Percentiles rank a stretch among this genome's conserved stretches.
These are phyloP conservation scores for Siniperca undulata DNA, from an alignment of 2,797 vertebrate genomes.

Conservation along the genomic window DNA sequence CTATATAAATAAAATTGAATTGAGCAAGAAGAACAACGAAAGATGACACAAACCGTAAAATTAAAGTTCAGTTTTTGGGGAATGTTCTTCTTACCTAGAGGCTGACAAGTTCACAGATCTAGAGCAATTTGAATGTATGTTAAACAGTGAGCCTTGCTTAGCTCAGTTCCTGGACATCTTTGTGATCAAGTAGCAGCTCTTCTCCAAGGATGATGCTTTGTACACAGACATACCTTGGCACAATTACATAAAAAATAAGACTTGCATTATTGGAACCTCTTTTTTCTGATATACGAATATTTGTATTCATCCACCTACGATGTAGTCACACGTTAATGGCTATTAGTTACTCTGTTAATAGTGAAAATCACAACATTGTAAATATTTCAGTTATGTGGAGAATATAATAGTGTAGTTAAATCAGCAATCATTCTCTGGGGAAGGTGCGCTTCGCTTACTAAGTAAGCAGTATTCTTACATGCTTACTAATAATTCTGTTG, in stretches of 20 bases:
- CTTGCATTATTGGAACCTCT: not conserved
- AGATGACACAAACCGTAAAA: conserved; percentile 5
- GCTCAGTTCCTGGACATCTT: not conserved
- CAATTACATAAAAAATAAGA: not conserved
- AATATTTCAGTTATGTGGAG: not conserved
- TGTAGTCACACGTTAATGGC: not conserved
- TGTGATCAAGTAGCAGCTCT: not conserved
- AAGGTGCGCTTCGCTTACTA: not conserved
- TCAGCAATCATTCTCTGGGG: not conserved
- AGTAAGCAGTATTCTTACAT: not conserved
- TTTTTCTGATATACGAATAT: not conserved
- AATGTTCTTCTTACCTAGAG: not conserved
- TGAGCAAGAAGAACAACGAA: not conserved
- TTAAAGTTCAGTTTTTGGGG: not conserved
- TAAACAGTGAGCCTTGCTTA: not conserved
- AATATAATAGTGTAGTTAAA: not conserved
- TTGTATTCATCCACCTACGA: not conserved
- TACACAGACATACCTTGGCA: not conserved
- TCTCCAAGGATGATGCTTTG: not conserved
- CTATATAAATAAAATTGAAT: too few relatives aligned
- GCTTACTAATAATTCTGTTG: not conserved
- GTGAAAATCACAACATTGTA: not conserved
- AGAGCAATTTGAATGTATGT: not conserved
- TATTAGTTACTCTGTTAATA: not conserved
- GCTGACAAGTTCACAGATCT: not conserved